Evolutionary conservation across 2,888 invertebrate species (phyloP), one percentile per base, ranked within the genome.

Genomic region (Melanchra persicariae): DNA sequence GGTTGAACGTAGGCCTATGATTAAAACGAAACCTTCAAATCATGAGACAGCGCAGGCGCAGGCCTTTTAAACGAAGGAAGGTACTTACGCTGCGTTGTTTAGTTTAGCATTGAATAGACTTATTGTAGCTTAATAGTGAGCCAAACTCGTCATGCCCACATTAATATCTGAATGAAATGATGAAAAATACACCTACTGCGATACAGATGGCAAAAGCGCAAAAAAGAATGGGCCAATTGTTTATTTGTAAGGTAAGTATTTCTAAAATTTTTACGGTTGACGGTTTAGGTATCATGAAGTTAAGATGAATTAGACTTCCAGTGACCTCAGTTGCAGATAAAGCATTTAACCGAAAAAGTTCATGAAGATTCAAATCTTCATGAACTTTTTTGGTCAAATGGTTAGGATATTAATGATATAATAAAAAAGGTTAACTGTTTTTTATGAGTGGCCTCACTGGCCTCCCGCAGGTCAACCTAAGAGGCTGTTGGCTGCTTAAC

Each of bases 21-120:
- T 71, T 76, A 63, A 70, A 81, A 70, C 43, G 61, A 67, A 81
- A 77, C 80, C 82, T 77, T 79, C 77, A 74, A 75, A 68, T 72
- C 70, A 37, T 54, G 58, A 69, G 71, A 75, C 73, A 59, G 62
- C 68, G 72, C 61, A 40, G 51, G 62, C 70, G 75, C 37, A 67
- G 22, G 61, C 75, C 57, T 74, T n/a, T n/a, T 34, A 40, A 65
- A 58, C 7, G 22, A n/a, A 65, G 17, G 80, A 79, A 52, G 51
- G 49, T 57, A 26, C 19, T 30, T 47, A 34, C 34, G 34, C 8
- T 34, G 54, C 54, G 40, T 40, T 62, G 49, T 59, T 66, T 49
- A 24, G 47, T 67, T 77, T 77, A 74, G 70, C 80, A 80, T 83
- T 83, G 76, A 77, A 80, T 69, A 60, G 61, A 54, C 22, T 49